phyloP scores from a whole-genome alignment of 1,140 invertebrate genomes.

The Gerris buenoi region DNA sequence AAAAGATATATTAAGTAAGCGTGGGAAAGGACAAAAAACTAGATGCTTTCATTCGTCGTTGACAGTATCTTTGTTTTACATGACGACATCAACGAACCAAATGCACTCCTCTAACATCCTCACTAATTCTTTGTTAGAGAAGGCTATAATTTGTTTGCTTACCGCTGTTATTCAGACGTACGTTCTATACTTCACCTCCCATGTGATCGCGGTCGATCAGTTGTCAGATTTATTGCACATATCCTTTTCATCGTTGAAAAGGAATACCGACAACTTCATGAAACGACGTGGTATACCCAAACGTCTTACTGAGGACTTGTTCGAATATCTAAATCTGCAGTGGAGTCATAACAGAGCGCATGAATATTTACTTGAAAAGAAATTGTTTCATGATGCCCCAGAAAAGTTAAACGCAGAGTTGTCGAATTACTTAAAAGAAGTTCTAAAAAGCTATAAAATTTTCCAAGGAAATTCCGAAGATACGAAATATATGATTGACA shows the following conservation, averaged over 20 bases:
- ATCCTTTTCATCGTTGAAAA: neutral
- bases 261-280: neutral
- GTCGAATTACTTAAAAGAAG: neutral
- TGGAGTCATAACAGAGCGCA: neutral
- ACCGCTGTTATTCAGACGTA: neutral
- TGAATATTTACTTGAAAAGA: neutral
- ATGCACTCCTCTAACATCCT: neutral
- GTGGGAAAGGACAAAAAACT: neutral
- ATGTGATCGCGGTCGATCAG: neutral
- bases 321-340: neutral
- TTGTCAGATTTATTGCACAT: neutral
- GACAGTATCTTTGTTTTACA: neutral
- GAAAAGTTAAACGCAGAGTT: neutral
- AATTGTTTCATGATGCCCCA: neutral
- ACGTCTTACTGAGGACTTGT: neutral
- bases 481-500: neutral
- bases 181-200: neutral
- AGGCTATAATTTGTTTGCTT: neutral
- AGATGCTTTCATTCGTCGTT: neutral
- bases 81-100: neutral
- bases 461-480: neutral
- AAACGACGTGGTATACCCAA: neutral
- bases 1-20: neutral
- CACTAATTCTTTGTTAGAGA: neutral
- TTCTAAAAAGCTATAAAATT: neutral